phyloP scores from a whole-genome alignment of 2,113 vertebrate species.

The Raja brachyura region DNA sequence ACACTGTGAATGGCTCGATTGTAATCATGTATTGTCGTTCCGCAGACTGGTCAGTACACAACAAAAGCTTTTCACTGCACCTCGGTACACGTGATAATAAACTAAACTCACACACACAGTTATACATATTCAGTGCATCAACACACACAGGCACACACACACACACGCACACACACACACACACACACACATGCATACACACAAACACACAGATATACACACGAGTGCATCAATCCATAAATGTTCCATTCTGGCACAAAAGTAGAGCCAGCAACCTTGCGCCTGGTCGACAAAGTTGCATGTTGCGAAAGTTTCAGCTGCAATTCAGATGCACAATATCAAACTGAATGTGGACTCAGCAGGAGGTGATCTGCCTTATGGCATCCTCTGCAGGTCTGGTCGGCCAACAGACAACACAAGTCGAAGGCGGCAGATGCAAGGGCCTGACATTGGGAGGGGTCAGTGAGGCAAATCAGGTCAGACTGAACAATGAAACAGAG shows the following conservation, averaged over 20 bases:
- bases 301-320: background rate
- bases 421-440: background rate
- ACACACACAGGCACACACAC: background rate
- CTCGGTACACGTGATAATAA: too few relatives aligned
- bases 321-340: background rate
- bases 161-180: slow-evolving; percentile 5
- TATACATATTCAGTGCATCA: background rate
- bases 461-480: background rate
- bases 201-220: background rate
- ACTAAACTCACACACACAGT: background rate
- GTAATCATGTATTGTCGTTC: too few relatives aligned
- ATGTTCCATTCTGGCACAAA: background rate
- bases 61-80: too few relatives aligned
- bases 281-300: background rate
- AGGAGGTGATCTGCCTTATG: background rate
- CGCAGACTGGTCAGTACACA: too few relatives aligned
- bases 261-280: background rate
- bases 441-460: background rate
- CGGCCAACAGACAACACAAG: background rate
- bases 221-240: background rate
- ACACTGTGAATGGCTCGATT: too few relatives aligned
- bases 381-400: background rate
- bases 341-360: background rate
- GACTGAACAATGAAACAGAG: background rate
- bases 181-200: background rate